Conservation (phyloP, 2,113 vertebrate genomes). For the Thamnophis sirtalis region DNA sequence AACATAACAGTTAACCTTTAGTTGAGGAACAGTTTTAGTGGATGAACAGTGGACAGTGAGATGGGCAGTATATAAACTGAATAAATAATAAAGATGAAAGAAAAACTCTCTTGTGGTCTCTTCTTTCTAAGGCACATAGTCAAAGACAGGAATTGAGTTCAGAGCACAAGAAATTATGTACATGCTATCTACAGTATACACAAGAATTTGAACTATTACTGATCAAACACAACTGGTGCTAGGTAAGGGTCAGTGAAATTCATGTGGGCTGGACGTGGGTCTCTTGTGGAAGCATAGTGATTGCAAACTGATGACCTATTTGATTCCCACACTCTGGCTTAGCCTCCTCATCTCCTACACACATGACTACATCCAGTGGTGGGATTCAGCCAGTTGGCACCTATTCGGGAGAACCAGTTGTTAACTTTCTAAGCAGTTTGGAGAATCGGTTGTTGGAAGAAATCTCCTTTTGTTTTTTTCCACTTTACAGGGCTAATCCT, state of each 20-base stretch:
- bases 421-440: no score
- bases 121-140: neutral
- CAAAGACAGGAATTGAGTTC: neutral
- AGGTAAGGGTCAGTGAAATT: neutral
- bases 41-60: neutral
- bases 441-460: no score
- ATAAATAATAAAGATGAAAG: constrained; percentile 4
- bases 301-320: neutral
- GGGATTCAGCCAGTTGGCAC: no score
- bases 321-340: neutral
- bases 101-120: neutral
- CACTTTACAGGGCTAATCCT: no score
- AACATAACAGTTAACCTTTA: neutral
- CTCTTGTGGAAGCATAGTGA: neutral
- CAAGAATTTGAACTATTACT: neutral
- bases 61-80: neutral
- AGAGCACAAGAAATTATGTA: neutral
- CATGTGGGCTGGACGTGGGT: neutral
- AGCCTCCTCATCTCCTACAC: neutral
- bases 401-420: no score
- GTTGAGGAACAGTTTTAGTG: neutral
- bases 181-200: neutral
- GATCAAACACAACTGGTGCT: neutral
- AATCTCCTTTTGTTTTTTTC: no score
- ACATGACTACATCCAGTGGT: neutral